phyloP scores from a whole-genome alignment of 2,113 vertebrate species.

The Psettodes erumei region DNA sequence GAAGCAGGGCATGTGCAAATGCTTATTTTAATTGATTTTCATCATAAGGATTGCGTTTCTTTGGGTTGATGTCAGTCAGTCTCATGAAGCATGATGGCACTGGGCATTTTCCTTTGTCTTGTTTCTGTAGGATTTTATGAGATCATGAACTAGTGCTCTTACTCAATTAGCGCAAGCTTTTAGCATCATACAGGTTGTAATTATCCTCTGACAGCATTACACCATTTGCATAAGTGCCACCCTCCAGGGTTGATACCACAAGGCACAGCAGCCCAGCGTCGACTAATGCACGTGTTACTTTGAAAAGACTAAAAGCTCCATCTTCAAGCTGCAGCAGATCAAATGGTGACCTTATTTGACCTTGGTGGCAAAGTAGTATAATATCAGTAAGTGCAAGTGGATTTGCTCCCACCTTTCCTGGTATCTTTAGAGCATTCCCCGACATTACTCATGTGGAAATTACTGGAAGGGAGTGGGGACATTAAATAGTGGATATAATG shows the following conservation, averaged over 20 bases:
- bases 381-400: slow-evolving; percentile 43
- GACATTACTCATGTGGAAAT: slow-evolving; percentile 34
- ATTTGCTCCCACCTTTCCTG: slow-evolving; percentile 25
- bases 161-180: slow-evolving; percentile 37
- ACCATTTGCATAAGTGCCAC: slow-evolving; percentile 30
- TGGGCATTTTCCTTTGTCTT: neutral
- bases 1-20: slow-evolving; percentile 24
- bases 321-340: slow-evolving; percentile 26
- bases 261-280: neutral
- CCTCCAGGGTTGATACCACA: neutral
- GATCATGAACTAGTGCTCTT: slow-evolving; percentile 26
- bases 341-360: slow-evolving; percentile 37
- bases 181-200: slow-evolving; percentile 25
- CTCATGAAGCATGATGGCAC: slow-evolving; percentile 1
- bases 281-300: slow-evolving; percentile 16
- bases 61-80: slow-evolving; percentile 34
- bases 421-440: slow-evolving; percentile 18
- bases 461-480: slow-evolving; percentile 9
- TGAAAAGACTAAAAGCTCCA: slow-evolving; percentile 20
- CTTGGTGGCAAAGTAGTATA: slow-evolving; percentile 32
- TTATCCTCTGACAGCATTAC: slow-evolving; percentile 31
- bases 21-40: slow-evolving; percentile 30
- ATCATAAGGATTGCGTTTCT: slow-evolving; percentile 28
- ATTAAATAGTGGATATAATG: neutral
- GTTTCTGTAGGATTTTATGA: slow-evolving; percentile 28